phyloP scores from a whole-genome alignment of 2,888 invertebrate genomes.

The Eurois occulta region DNA sequence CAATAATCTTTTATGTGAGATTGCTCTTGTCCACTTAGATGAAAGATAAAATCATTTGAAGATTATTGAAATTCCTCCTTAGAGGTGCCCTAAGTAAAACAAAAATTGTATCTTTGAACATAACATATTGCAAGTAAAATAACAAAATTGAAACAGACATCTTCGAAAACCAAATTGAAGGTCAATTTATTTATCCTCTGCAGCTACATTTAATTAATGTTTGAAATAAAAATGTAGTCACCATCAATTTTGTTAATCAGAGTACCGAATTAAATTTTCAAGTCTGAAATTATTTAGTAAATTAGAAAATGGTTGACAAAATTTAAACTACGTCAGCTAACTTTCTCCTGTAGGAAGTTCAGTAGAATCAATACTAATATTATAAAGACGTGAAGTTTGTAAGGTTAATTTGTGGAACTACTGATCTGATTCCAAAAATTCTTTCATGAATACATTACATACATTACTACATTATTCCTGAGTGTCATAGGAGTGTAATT shows the following conservation, averaged over 20 bases:
- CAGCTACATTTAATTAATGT: constrained; percentile 5
- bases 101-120: background rate
- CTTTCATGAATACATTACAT: too few relatives aligned
- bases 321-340: background rate
- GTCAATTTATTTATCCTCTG: background rate
- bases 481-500: background rate
- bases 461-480: background rate
- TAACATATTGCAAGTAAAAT: background rate
- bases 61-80: background rate
- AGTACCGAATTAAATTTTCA: too few relatives aligned
- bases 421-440: background rate
- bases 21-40: constrained; percentile 13
- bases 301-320: background rate
- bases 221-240: background rate
- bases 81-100: background rate
- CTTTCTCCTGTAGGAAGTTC: background rate
- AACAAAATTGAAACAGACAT: background rate
- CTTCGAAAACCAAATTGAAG: constrained; percentile 3
- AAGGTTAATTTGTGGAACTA: background rate
- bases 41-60: constrained; percentile 4
- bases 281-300: background rate
- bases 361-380: background rate
- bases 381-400: background rate
- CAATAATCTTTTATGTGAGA: constrained; percentile 31
- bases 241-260: background rate